Evolutionary conservation across 2,797 vertebrate genomes (phyloP), one percentile per base, ranked within the genome.

Genomic region (Scleropages formosus): DNA sequence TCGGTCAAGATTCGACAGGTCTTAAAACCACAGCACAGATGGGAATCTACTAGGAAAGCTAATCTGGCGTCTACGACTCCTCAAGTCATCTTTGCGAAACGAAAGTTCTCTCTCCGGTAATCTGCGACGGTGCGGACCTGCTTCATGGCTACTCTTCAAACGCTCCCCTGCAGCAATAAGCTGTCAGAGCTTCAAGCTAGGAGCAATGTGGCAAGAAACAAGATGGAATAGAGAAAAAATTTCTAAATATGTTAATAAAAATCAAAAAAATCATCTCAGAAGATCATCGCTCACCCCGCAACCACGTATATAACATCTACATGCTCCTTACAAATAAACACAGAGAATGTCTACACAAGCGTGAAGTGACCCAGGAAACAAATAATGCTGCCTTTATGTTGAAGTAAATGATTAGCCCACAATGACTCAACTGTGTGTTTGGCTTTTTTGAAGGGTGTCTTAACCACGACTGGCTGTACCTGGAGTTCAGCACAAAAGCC

Each of bases 371-470:
- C 76, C 75, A 75, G 63, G 62, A 75, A 64, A 77, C 78, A 74
- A 72, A 80, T 78, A 83, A 84, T 73, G 74, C 78, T 77, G 80
- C 80, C 84, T 80, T 85, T 78, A 70, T 81, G 76, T 65, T 58
- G 24, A 80, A 80, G 88, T 90, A 80, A 90, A 91, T 92, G 80
- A 91, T 92, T 90, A 88, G 79, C 85, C 70, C 16, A 72, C 80
- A 80, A 63, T 87, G 87, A 89, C 84, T 90, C 82, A 86, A 80
- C 79, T 82, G 74, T 77, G 74, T 88, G 83, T 87, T 87, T 85
- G 82, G 84, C 78, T 27, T 79, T 63, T 75, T 75, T 84, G 77
- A 39, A 74, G 56, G 75, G 84, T 74, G 78, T 74, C 68, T 77
- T 79, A 77, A 75, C 74, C 82, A 78, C 80, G 64, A 75, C 80